Evolutionary conservation across 2,888 invertebrate species (phyloP).

Genomic region (Orthosia gracilis): DNA sequence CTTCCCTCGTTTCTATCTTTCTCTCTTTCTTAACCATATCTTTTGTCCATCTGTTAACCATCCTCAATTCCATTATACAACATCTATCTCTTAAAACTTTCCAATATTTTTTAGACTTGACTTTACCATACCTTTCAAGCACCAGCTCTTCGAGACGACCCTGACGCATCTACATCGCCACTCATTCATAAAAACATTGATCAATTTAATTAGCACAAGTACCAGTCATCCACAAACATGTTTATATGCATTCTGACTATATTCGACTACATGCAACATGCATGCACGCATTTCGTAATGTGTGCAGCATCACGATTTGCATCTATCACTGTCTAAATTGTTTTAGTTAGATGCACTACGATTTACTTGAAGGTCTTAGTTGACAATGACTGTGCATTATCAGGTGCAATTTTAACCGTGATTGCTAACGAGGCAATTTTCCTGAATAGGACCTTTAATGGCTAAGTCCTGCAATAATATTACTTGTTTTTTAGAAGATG

Average conservation of each 20-base stretch:
- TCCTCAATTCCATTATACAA: too few species aligned
- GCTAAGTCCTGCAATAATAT: background rate
- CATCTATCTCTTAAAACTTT: too few species aligned
- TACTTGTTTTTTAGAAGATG: conserved; percentile 3
- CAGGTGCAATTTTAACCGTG: conserved; percentile 7
- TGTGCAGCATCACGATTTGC: conserved; percentile 43
- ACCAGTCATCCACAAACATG: conserved; percentile 26
- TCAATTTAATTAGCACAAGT: conserved; percentile 23
- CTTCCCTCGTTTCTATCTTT: too few species aligned
- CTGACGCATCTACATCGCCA: background rate
- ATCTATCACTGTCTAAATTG: conserved; percentile 53
- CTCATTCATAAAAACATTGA: conserved; percentile 22
- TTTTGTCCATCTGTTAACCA: too few species aligned
- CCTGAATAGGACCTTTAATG: background rate
- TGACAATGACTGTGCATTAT: conserved; percentile 34
- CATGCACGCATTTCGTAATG: conserved; percentile 37
- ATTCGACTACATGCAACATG: conserved; percentile 38
- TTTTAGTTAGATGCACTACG: conserved; percentile 19
- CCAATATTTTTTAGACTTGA: too few species aligned
- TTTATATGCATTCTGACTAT: conserved; percentile 39
- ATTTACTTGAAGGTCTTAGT: conserved; percentile 24
- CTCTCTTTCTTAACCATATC: too few species aligned
- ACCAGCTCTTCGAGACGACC: background rate
- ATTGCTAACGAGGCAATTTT: conserved; percentile 21
- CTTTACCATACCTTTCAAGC: too few species aligned